Evolutionary conservation across 1,140 invertebrate species (phyloP).

Genomic region (Vanessa tameamea): DNA sequence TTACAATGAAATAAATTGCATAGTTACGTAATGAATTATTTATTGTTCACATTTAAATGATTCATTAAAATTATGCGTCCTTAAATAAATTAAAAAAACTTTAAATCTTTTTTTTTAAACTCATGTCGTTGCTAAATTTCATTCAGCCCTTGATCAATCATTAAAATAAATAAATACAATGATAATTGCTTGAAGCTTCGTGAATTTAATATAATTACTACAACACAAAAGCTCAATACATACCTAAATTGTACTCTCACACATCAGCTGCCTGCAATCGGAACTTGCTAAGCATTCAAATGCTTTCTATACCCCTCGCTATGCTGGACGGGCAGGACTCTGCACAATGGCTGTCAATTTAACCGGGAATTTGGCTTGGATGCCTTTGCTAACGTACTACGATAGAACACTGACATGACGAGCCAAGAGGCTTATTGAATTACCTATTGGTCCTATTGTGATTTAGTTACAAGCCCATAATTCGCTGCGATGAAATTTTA

Average conservation of each 20-base stretch:
- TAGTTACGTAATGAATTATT: too few relatives aligned
- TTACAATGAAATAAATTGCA: too few relatives aligned
- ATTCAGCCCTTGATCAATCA: too few relatives aligned
- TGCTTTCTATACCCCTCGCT: slow-evolving; percentile 64
- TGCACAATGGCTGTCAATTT: slow-evolving; percentile 69
- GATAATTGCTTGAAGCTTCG: too few relatives aligned
- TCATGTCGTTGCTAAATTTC: too few relatives aligned
- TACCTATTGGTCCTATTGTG: slow-evolving; percentile 29
- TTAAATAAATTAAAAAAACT: too few relatives aligned
- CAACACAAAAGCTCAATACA: neutral
- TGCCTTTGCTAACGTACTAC: slow-evolving; percentile 46
- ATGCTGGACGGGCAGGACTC: slow-evolving; percentile 50
- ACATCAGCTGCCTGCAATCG: slow-evolving; percentile 49
- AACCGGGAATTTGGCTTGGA: slow-evolving; percentile 66
- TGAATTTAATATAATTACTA: neutral
- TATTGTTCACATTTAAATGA: too few relatives aligned
- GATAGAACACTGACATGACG: slow-evolving; percentile 21
- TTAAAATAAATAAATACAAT: too few relatives aligned
- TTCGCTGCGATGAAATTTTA: neutral
- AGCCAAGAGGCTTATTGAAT: slow-evolving; percentile 30
- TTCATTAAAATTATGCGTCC: too few relatives aligned
- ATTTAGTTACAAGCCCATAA: slow-evolving; percentile 25
- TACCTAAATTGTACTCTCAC: slow-evolving; percentile 19
- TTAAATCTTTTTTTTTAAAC: too few relatives aligned
- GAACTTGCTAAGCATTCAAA: slow-evolving; percentile 69